phyloP scores from a whole-genome alignment of 2,113 vertebrate species.

The Aldabrachelys gigantea region DNA sequence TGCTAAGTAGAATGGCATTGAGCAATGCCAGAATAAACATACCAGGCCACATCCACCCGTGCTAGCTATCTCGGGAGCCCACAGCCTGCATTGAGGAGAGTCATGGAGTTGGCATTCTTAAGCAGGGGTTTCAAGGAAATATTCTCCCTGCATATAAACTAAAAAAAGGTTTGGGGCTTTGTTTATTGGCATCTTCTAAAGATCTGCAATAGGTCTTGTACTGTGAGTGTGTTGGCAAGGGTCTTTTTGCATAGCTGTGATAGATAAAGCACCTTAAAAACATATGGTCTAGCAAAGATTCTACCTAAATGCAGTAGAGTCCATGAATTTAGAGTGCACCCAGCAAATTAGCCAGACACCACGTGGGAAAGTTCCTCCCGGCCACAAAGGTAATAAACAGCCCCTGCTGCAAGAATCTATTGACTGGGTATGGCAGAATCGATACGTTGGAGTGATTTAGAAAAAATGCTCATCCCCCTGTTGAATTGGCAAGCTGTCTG shows the following conservation, averaged over 20 bases:
- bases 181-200: neutral
- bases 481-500: neutral
- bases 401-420: neutral
- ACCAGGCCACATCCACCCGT: neutral
- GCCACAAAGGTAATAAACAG: fast-evolving
- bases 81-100: neutral
- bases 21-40: neutral
- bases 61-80: neutral
- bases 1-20: neutral
- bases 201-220: neutral
- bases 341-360: fast-evolving
- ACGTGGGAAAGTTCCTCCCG: fast-evolving
- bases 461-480: neutral
- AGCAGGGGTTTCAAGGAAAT: neutral
- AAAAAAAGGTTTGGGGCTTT: neutral
- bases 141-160: neutral
- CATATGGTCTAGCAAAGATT: neutral
- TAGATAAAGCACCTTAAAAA: neutral
- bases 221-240: neutral
- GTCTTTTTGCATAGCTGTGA: neutral
- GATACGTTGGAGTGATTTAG: neutral
- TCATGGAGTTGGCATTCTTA: neutral
- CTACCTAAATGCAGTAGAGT: neutral
- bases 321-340: fast-evolving
- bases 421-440: fast-evolving